A percentile compares a stretch with the other conserved stretches of the same genome.
phyloP scores from a whole-genome alignment of 2,113 vertebrate species.

The Salvelinus namaycush region DNA sequence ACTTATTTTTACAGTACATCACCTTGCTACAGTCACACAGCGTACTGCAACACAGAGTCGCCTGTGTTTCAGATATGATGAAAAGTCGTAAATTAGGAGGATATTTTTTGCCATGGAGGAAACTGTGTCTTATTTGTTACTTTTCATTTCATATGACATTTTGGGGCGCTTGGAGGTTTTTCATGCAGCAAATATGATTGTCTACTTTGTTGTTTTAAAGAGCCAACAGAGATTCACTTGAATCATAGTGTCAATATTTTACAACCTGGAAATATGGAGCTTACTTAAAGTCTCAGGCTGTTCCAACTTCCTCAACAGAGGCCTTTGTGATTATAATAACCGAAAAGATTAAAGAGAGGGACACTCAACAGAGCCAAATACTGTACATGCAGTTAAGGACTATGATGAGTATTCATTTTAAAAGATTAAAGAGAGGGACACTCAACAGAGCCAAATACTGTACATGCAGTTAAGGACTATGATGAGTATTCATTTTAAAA shows the following conservation, averaged over 20 bases:
- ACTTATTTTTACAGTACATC: slow-evolving; percentile 31
- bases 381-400: slow-evolving; percentile 45
- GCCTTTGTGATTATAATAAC: slow-evolving; percentile 45
- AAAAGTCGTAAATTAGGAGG: slow-evolving; percentile 34
- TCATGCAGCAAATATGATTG: slow-evolving; percentile 20
- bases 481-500: slow-evolving; percentile 53
- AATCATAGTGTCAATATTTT: slow-evolving; percentile 67
- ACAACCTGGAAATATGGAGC: slow-evolving; percentile 50
- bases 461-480: slow-evolving; percentile 51
- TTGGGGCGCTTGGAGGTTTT: slow-evolving; percentile 23
- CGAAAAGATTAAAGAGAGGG: slow-evolving; percentile 57
- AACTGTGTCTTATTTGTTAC: slow-evolving; percentile 32
- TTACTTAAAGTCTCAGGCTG: slow-evolving; percentile 59
- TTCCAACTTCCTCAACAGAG: slow-evolving; percentile 54
- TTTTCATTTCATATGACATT: slow-evolving; percentile 27
- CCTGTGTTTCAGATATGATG: slow-evolving; percentile 32
- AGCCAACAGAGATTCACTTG: slow-evolving; percentile 29
- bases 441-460: slow-evolving; percentile 45
- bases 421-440: slow-evolving; percentile 48
- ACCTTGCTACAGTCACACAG: slow-evolving; percentile 22
- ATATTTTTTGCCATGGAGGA: slow-evolving; percentile 7
- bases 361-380: slow-evolving; percentile 47
- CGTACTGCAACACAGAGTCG: slow-evolving; percentile 19
- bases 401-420: slow-evolving; percentile 51
- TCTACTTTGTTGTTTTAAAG: slow-evolving; percentile 37